Conservation (phyloP, 2,888 invertebrate genomes). For the Acanthococcus lagerstroemiae region DNA sequence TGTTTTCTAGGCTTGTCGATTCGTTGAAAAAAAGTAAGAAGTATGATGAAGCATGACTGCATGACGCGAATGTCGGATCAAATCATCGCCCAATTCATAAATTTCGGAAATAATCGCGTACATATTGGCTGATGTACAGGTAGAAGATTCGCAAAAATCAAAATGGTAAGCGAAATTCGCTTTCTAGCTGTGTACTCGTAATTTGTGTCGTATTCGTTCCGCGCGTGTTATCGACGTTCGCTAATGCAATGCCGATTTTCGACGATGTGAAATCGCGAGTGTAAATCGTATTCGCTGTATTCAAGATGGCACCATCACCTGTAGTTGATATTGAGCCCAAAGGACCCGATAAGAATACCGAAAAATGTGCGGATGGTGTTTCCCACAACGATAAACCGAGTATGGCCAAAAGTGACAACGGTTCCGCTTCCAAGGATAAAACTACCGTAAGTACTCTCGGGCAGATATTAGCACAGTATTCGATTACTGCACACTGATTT, state of each 20-base stretch:
- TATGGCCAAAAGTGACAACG: background rate
- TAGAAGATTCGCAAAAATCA: background rate
- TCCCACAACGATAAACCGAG: slow-evolving; percentile 9
- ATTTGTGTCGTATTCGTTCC: background rate
- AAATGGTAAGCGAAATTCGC: background rate
- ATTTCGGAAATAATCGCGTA: slow-evolving; percentile 20
- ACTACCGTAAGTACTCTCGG: slow-evolving; percentile 14
- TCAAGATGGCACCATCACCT: slow-evolving; percentile 28
- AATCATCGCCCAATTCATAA: slow-evolving; percentile 24
- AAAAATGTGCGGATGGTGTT: slow-evolving; percentile 12
- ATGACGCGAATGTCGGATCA: slow-evolving; percentile 22
- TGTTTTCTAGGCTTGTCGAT: background rate
- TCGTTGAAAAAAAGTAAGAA: background rate
- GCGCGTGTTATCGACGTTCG: background rate
- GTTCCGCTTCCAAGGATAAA: slow-evolving; percentile 11
- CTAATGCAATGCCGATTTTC: background rate
- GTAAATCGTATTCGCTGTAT: slow-evolving; percentile 19
- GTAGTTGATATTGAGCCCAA: slow-evolving; percentile 17
- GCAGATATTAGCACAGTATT: too few species aligned
- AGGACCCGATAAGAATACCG: slow-evolving; percentile 20
- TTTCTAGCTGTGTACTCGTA: background rate
- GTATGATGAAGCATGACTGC: slow-evolving; percentile 18
- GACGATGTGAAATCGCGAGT: slow-evolving; percentile 15
- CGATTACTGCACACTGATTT: too few species aligned
- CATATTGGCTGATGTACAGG: background rate